Base-by-base conservation (phyloP, 2,113 vertebrate genomes). In the Rhodinocichla rosea region DNA sequence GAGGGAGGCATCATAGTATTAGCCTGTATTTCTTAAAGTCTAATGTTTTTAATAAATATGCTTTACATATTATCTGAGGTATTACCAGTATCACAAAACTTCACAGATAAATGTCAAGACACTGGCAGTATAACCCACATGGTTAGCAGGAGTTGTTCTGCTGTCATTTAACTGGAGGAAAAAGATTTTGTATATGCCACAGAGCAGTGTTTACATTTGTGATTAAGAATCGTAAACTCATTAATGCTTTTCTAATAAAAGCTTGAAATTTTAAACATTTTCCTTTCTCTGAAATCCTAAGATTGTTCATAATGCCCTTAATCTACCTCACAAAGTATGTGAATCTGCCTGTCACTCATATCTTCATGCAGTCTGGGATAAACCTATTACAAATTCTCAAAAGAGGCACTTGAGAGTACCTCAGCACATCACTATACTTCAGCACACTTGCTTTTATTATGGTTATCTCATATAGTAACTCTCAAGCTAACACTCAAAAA, bases 341-440 rank as follows among this genome's bases (percentile, higher is more conserved):
- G 9, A 92, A 44, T 40, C 13, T 65, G 35, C 32, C 30, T 74
- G 59, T 64, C 47, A 70, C 20, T 10, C 30, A 28, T 8, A 24
- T 52, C 16, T 78, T 75, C 1, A 0, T 9, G 13, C 18, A 83
- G 57, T 50, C 18, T 35, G 12, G 42, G 33, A 78, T 55, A 71
- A 75, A 84, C 32, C 20, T 64, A 3, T 22, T 11, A 17, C 26
- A 83, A 86, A n/a, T 30, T 20, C 16, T 81, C 74, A 33, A 33
- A 76, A 74, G 32, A 55, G 45, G 57, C 39, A 40, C 22, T 62
- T 49, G 26, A 57, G 5, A 13, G 32, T 30, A 70, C 50, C 26
- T 49, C 0, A 0, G 17, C 42, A 59, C 11, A 50, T 10, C 13
- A 70, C 0, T 47, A 15, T 33, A 75, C 30, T 57, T 65, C 1